Evolutionary conservation across 1,140 invertebrate species (phyloP).

Genomic region (Drosophila teissieri): DNA sequence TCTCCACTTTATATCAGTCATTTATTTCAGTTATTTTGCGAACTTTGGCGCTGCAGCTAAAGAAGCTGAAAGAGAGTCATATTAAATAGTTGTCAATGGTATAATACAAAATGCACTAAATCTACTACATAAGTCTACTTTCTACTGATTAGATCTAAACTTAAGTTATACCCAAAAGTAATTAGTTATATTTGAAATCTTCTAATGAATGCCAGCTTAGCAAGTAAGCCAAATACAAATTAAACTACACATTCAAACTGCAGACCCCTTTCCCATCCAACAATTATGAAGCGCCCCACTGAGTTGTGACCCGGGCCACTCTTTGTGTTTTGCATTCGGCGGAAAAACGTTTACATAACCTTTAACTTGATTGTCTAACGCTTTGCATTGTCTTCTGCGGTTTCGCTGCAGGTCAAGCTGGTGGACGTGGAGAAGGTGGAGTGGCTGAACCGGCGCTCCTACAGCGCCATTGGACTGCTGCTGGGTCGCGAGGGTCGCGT

Average conservation of each 20-base stretch:
- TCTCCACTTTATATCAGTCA: constrained; percentile 5
- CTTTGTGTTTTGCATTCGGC: constrained; percentile 27
- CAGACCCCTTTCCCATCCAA: constrained; percentile 26
- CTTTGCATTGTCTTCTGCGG: constrained; percentile 58
- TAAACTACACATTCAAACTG: background rate
- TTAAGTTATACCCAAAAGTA: too few species aligned
- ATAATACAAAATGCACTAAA: too few species aligned
- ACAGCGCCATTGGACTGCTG: constrained; percentile 86
- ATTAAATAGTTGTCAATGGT: too few species aligned
- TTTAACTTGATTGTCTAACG: constrained; percentile 56
- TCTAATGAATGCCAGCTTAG: too few species aligned
- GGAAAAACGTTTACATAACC: constrained; percentile 51
- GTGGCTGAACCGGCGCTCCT: constrained; percentile 88
- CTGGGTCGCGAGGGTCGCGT: constrained; percentile 86
- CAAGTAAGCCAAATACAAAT: background rate
- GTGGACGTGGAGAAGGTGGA: constrained; percentile 88
- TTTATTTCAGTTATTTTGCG: constrained; percentile 21
- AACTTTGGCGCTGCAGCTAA: background rate
- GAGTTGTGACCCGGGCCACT: constrained; percentile 30
- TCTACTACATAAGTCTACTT: too few species aligned
- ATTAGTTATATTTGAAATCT: background rate
- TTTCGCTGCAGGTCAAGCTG: constrained; percentile 86
- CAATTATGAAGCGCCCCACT: constrained; percentile 44
- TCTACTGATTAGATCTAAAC: too few species aligned
- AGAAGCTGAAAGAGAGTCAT: too few species aligned